Percentiles rank a stretch among this genome's conserved stretches.
phyloP scores from a whole-genome alignment of 1,140 invertebrate species.

The Apis cerana region DNA sequence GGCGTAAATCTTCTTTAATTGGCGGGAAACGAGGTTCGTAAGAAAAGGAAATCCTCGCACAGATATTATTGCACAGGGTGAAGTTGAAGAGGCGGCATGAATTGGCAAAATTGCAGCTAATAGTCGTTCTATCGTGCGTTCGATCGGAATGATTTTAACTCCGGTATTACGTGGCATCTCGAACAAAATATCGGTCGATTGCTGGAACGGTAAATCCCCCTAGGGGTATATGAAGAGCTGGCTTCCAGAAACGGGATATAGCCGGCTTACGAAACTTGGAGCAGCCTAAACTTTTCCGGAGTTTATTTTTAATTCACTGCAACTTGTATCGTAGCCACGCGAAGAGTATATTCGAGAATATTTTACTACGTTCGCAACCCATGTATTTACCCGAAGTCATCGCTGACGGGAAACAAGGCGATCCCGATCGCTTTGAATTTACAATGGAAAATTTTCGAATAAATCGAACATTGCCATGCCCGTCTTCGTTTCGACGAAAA shows the following conservation, averaged over 20 bases:
- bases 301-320: constrained; percentile 48
- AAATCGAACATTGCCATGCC: constrained; percentile 3
- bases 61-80: not conserved
- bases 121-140: constrained; percentile 17
- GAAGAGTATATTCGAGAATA: not conserved
- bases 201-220: not conserved
- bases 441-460: constrained; percentile 30
- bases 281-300: constrained; percentile 10
- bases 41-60: not conserved
- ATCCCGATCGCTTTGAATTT: constrained; percentile 29
- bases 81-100: not conserved
- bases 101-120: constrained; percentile 38
- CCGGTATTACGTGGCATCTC: constrained; percentile 8
- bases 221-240: no score
- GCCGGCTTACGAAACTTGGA: constrained; percentile 26
- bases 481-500: not conserved
- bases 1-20: not conserved
- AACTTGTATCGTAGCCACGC: not conserved
- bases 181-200: constrained; percentile 37
- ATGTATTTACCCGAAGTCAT: constrained; percentile 19
- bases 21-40: not conserved
- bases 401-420: not conserved
- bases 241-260: not conserved
- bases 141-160: constrained; percentile 5
- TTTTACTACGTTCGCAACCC: not conserved